Conservation (phyloP, 2,888 invertebrate genomes). For the Pandemis heparana region DNA sequence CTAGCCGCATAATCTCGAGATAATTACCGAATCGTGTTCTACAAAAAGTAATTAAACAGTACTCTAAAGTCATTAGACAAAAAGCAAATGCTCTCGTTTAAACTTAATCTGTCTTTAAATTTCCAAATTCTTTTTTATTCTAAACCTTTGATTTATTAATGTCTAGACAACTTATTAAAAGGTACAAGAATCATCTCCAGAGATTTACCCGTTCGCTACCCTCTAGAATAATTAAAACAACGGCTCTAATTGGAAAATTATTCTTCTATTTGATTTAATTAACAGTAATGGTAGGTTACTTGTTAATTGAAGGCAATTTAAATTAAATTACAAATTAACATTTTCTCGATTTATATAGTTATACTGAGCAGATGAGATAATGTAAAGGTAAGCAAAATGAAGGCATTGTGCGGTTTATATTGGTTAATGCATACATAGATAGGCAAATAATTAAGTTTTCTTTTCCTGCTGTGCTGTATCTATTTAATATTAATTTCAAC, state of each 20-base stretch:
- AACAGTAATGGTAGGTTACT: slow-evolving; percentile 3
- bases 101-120: background rate
- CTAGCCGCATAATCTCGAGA: background rate
- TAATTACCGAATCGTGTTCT: background rate
- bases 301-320: background rate
- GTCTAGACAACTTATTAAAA: slow-evolving; percentile 22
- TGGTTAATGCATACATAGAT: too few species aligned
- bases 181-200: background rate
- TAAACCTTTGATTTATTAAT: background rate
- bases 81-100: slow-evolving; percentile 2
- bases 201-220: background rate
- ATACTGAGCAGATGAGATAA: background rate
- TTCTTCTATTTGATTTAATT: slow-evolving; percentile 6
- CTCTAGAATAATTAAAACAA: background rate
- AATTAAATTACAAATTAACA: background rate
- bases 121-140: slow-evolving; percentile 13
- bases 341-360: background rate
- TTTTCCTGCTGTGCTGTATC: too few species aligned
- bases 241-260: background rate
- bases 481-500: too few species aligned
- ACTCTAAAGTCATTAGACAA: slow-evolving; percentile 7
- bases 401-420: too few species aligned
- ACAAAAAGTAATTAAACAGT: slow-evolving; percentile 17
- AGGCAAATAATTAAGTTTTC: too few species aligned
- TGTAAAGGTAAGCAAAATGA: too few species aligned